A percentile compares a stretch with the other conserved stretches of the same genome.
Evolutionary conservation across 92 coral and sea anemone genomes (phyloP).

Genomic region (Phenganax stokvisi): DNA sequence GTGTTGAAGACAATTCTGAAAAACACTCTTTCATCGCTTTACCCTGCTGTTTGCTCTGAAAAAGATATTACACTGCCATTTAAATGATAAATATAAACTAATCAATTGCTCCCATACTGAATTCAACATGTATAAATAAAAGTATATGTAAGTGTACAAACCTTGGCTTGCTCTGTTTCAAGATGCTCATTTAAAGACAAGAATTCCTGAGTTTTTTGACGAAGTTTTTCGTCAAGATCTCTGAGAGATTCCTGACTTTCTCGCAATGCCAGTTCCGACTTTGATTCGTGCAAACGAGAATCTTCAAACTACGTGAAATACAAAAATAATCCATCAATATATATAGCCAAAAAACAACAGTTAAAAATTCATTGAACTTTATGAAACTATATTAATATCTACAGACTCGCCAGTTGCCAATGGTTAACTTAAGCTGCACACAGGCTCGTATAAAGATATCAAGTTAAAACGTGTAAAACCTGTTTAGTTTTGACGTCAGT

Average conservation of each 20-base stretch:
- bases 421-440: too few relatives aligned
- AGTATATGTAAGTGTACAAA: neutral
- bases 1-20: slow-evolving; percentile 67
- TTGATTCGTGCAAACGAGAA: neutral
- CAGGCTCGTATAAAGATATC: too few relatives aligned
- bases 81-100: neutral
- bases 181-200: slow-evolving; percentile 1
- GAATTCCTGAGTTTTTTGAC: slow-evolving; percentile 19
- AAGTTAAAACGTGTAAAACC: slow-evolving; percentile 39
- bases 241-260: slow-evolving; percentile 18
- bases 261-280: neutral
- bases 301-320: slow-evolving; percentile 15
- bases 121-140: too few relatives aligned
- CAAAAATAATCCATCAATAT: neutral
- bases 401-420: too few relatives aligned
- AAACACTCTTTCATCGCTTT: slow-evolving; percentile 82
- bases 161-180: slow-evolving; percentile 32
- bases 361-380: too few relatives aligned
- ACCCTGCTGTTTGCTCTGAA: slow-evolving; percentile 72
- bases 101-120: too few relatives aligned
- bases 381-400: too few relatives aligned
- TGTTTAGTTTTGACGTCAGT: slow-evolving; percentile 70
- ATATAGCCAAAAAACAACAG: too few relatives aligned
- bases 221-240: slow-evolving; percentile 26
- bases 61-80: neutral